Percentiles rank a stretch among this genome's conserved stretches.
Evolutionary conservation across 2,113 vertebrate species (phyloP).

Genomic region (Barbus barbus): DNA sequence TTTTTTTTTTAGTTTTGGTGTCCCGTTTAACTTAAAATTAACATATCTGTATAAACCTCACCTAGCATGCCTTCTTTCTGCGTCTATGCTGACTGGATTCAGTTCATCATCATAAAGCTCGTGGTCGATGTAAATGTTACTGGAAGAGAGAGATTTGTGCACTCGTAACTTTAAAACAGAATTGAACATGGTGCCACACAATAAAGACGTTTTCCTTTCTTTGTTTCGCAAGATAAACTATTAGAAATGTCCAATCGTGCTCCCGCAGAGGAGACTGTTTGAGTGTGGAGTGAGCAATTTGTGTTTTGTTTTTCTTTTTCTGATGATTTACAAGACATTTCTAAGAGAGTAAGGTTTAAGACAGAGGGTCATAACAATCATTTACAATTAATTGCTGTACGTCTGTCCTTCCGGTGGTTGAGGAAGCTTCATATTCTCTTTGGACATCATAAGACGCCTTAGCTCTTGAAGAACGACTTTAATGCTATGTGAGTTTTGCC

Average conservation of each 20-base stretch:
- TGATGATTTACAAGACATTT: constrained; percentile 95
- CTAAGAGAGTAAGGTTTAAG: constrained; percentile 91
- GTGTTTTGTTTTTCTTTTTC: constrained; percentile 18
- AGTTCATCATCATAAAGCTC: constrained; percentile 79
- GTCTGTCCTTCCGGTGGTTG: constrained; percentile 99
- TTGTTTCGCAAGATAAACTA: constrained; percentile 70
- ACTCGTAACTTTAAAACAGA: constrained; percentile 73
- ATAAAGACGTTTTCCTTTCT: constrained; percentile 58
- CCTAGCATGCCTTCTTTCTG: constrained; percentile 79
- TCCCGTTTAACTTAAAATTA: constrained; percentile 78
- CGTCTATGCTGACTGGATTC: constrained; percentile 72
- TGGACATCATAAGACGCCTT: constrained; percentile 99
- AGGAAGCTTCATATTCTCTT: constrained; percentile 99
- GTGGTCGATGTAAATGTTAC: constrained; percentile 78
- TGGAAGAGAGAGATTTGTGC: constrained; percentile 79
- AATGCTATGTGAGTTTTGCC: constrained; percentile 99
- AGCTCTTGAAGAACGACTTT: constrained; percentile 99
- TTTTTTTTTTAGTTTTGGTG: constrained; percentile 68
- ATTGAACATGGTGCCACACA: constrained; percentile 78
- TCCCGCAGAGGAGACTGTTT: constrained; percentile 81
- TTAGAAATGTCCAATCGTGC: constrained; percentile 86
- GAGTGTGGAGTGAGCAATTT: constrained; percentile 86
- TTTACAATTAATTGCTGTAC: constrained; percentile 96
- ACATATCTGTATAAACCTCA: constrained; percentile 79
- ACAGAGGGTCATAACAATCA: constrained; percentile 92